phyloP scores from a whole-genome alignment of 92 coral and sea anemone genomes.

The Porites divaricata region DNA sequence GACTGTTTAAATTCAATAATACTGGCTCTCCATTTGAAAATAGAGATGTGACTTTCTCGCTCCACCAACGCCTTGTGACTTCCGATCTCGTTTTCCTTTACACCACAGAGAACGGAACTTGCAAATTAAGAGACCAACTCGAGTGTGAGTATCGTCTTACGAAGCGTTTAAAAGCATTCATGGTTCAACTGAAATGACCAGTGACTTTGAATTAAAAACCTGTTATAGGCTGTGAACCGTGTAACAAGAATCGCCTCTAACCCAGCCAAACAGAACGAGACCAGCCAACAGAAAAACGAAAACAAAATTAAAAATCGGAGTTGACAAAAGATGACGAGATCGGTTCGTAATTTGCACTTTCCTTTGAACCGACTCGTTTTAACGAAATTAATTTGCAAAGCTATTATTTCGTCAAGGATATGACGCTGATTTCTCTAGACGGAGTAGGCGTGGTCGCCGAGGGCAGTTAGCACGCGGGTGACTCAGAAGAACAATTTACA shows the following conservation, averaged over 20 bases:
- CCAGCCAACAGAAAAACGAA: conserved; percentile 19
- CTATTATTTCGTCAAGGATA: neutral
- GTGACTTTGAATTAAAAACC: conserved; percentile 12
- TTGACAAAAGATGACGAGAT: conserved; percentile 27
- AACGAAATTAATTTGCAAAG: neutral
- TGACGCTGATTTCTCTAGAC: conserved; percentile 1
- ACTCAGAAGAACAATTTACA: conserved; percentile 7
- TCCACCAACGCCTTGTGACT: neutral
- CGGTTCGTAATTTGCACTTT: conserved; percentile 2
- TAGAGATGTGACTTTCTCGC: neutral
- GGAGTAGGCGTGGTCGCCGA: conserved; percentile 15
- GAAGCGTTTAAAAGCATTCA: conserved; percentile 5
- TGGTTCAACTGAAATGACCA: conserved; percentile 5
- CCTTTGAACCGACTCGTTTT: neutral
- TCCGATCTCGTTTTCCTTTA: neutral
- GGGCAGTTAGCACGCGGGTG: no score
- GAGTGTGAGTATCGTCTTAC: neutral
- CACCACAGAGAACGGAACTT: neutral
- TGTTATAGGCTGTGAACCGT: neutral
- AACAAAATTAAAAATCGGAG: neutral
- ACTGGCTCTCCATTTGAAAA: neutral
- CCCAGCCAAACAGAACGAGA: neutral
- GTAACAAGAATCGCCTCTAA: neutral
- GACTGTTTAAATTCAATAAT: neutral
- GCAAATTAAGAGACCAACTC: neutral